phyloP scores from a whole-genome alignment of 2,113 vertebrate genomes.

The Peromyscus maniculatus region DNA sequence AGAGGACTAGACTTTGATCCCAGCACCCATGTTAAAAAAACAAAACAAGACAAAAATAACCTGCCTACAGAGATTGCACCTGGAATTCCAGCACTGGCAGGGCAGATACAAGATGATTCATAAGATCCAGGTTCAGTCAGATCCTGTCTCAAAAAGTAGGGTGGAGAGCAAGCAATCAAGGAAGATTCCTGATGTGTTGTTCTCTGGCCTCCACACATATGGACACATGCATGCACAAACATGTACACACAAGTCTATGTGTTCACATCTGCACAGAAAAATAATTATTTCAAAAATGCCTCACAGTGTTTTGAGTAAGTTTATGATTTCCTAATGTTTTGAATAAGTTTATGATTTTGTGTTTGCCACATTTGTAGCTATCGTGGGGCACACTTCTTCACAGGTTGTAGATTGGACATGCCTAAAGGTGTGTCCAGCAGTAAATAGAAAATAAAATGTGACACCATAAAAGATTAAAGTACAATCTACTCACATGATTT shows the following conservation, averaged over 20 bases:
- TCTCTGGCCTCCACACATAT: not conserved
- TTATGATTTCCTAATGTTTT: not conserved
- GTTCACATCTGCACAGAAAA: not conserved
- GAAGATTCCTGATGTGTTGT: no score
- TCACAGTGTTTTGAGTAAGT: not conserved
- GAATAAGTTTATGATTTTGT: not conserved
- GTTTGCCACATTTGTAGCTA: not conserved
- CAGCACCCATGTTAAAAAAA: not conserved
- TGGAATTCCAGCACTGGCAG: not conserved
- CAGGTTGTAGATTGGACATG: not conserved
- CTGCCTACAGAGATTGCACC: no score
- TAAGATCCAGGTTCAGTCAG: not conserved
- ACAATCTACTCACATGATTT: not conserved
- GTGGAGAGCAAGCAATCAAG: not conserved
- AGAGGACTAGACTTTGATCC: not conserved
- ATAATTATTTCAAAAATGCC: not conserved
- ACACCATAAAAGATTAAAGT: not conserved
- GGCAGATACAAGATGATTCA: not conserved
- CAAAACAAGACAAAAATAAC: not conserved
- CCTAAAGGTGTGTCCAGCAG: not conserved
- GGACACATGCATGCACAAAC: not conserved
- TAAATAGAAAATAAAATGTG: constrained; percentile 29
- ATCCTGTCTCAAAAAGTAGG: not conserved
- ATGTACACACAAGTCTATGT: not conserved
- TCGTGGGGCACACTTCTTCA: not conserved